Evolutionary conservation across 2,113 vertebrate genomes (phyloP).

Genomic region (Helogale parvula): DNA sequence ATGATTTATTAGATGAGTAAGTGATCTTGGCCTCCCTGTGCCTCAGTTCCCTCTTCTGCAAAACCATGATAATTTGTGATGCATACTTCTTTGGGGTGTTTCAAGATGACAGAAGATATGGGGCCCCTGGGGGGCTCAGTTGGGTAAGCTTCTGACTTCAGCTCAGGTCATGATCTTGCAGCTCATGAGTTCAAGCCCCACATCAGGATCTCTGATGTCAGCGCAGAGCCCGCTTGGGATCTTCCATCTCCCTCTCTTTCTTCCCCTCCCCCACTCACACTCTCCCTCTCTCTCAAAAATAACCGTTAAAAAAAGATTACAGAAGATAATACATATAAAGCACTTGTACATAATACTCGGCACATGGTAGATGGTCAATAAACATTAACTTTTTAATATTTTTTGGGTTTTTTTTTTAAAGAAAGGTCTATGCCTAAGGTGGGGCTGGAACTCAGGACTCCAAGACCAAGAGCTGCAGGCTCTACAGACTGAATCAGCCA

Average conservation of each 20-base stretch:
- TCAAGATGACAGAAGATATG: not conserved
- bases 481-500: not conserved
- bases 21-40: not conserved
- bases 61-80: not conserved
- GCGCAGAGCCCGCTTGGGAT: too few relatives aligned
- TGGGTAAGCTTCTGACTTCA: too few relatives aligned
- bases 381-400: not conserved
- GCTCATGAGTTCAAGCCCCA: too few relatives aligned
- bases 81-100: not conserved
- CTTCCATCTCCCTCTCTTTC: too few relatives aligned
- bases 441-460: not conserved
- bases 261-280: too few relatives aligned
- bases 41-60: not conserved
- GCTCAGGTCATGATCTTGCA: too few relatives aligned
- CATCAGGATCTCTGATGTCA: too few relatives aligned
- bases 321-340: not conserved
- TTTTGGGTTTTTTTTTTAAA: not conserved
- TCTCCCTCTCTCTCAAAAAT: too few relatives aligned
- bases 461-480: not conserved
- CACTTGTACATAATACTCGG: not conserved
- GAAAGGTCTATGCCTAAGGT: not conserved
- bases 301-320: not conserved
- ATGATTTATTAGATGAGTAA: not conserved
- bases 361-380: not conserved
- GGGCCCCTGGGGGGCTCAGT: too few relatives aligned